Conservation (phyloP, 2,797 vertebrate genomes). For the Pampus argenteus region DNA sequence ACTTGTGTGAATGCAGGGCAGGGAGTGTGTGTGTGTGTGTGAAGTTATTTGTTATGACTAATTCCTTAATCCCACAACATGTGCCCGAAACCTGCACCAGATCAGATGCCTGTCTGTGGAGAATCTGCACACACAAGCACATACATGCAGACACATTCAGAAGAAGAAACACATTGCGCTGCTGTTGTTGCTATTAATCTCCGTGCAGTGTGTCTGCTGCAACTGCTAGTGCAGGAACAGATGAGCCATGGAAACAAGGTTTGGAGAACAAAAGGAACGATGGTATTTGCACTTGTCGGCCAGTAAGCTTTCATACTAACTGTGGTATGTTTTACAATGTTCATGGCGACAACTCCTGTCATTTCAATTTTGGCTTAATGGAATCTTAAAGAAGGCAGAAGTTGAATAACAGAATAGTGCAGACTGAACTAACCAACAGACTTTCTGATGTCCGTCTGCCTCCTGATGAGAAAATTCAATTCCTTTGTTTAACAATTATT, state of each 20-base stretch:
- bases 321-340: slow-evolving; percentile 5
- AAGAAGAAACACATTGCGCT: slow-evolving; percentile 21
- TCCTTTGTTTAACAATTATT: no score
- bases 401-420: slow-evolving; percentile 19
- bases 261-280: slow-evolving; percentile 26
- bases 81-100: slow-evolving; percentile 60
- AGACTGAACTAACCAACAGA: slow-evolving; percentile 4
- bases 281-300: slow-evolving; percentile 3
- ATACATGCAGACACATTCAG: slow-evolving; percentile 17
- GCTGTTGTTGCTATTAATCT: slow-evolving; percentile 47
- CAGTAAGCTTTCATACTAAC: slow-evolving; percentile 1
- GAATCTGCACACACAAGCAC: slow-evolving; percentile 1
- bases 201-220: slow-evolving; percentile 16
- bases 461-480: no score
- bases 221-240: slow-evolving; percentile 23
- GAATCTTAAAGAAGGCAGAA: slow-evolving; percentile 4
- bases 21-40: slow-evolving; percentile 30
- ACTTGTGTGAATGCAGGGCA: slow-evolving; percentile 26
- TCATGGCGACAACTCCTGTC: slow-evolving; percentile 13
- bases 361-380: slow-evolving; percentile 27
- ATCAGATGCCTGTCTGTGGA: slow-evolving; percentile 59
- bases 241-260: slow-evolving; percentile 18
- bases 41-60: slow-evolving; percentile 62
- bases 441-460: slow-evolving; percentile 8
- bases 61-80: slow-evolving; percentile 65